These are phyloP conservation scores for Tipula confusa DNA, from an alignment of 2,888 invertebrate genomes.

Conservation along the genomic window DNA sequence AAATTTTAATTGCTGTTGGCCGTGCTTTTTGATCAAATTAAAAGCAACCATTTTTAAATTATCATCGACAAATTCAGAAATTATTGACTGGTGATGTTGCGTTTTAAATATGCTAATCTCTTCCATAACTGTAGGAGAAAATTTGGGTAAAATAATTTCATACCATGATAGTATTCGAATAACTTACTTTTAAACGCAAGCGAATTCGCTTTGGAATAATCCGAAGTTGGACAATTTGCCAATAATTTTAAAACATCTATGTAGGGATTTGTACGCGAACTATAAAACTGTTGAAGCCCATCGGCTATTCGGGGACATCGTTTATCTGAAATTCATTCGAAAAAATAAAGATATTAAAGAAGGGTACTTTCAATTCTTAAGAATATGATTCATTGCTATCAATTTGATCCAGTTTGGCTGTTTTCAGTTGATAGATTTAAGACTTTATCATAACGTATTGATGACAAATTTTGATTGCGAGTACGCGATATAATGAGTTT, in stretches of 20 bases:
- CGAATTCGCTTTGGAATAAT: conserved; percentile 47
- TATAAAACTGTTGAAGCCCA: conserved; percentile 40
- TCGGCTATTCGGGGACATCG: conserved; percentile 42
- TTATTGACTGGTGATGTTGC: conserved; percentile 45
- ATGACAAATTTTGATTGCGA: not conserved
- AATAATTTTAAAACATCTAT: conserved; percentile 46
- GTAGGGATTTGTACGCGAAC: conserved; percentile 42
- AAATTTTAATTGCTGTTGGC: conserved; percentile 59
- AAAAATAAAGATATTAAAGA: not conserved
- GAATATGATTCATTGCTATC: no score
- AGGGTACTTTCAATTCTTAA: not conserved
- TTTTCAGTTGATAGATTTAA: no score
- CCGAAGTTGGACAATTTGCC: conserved; percentile 47
- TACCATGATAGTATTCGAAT: not conserved
- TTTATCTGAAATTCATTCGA: conserved; percentile 40
- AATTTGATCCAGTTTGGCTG: no score
- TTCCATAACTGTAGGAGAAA: conserved; percentile 53
- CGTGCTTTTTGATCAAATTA: conserved; percentile 64
- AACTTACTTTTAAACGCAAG: conserved; percentile 42
- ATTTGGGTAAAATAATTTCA: not conserved
- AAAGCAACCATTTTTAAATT: conserved; percentile 68
- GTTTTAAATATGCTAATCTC: conserved; percentile 55
- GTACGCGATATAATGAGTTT: not conserved
- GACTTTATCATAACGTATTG: no score
- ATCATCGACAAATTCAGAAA: conserved; percentile 50